Percentiles rank a stretch among this genome's conserved stretches.
phyloP scores from a whole-genome alignment of 2,888 invertebrate species.

The Metallyticus violacea region DNA sequence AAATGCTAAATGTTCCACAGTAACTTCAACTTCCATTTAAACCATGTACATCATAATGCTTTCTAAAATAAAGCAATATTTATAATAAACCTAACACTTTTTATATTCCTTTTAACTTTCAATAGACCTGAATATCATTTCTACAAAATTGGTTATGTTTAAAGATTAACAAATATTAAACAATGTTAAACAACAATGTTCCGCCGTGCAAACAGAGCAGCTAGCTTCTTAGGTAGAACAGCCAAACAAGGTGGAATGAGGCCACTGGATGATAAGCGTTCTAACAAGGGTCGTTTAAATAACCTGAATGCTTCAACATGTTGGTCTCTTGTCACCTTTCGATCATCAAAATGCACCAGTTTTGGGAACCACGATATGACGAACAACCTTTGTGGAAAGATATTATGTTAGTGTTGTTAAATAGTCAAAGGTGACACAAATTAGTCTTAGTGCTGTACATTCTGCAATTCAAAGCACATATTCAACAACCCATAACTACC shows the following conservation, averaged over 20 bases:
- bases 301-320: constrained; percentile 59
- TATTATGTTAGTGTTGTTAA: not conserved
- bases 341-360: constrained; percentile 68
- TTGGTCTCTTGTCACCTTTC: constrained; percentile 64
- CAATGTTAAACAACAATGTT: not conserved
- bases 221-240: not conserved
- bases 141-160: not conserved
- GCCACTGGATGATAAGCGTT: not conserved
- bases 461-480: no score
- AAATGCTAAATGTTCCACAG: not conserved
- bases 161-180: not conserved
- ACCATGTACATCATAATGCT: not conserved
- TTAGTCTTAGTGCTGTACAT: no score
- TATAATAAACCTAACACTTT: no score
- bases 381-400: constrained; percentile 7
- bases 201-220: not conserved
- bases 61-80: not conserved
- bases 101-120: not conserved
- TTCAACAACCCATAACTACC: no score
- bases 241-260: not conserved
- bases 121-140: not conserved
- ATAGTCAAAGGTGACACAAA: no score
- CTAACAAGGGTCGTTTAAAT: constrained; percentile 56
- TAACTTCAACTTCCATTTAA: not conserved
- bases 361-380: constrained; percentile 70